phyloP scores from a whole-genome alignment of 2,113 vertebrate species.

The Phycodurus eques region DNA sequence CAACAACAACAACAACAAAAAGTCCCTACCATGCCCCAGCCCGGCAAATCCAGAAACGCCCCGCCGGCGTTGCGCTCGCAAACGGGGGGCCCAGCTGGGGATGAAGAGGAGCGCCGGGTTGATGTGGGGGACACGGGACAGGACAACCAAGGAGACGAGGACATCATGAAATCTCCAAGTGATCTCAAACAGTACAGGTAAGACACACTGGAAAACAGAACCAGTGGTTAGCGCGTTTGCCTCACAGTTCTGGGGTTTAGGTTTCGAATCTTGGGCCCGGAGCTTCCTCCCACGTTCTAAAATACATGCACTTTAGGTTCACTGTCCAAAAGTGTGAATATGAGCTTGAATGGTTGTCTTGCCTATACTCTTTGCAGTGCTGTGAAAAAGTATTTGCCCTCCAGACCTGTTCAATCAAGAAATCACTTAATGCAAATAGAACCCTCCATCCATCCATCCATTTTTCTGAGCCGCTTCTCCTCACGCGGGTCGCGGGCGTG shows the following conservation, averaged over 20 bases:
- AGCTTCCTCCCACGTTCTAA: not conserved
- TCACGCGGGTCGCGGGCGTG: too few species aligned
- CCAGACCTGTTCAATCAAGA: too few species aligned
- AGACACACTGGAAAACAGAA: not conserved
- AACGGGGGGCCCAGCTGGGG: constrained; percentile 18
- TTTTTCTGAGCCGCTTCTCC: too few species aligned
- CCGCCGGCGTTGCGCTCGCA: constrained; percentile 22
- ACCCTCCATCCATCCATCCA: too few species aligned
- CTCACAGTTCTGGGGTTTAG: not conserved
- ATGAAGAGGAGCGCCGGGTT: constrained; percentile 15
- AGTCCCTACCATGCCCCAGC: constrained; percentile 64
- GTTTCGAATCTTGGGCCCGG: not conserved
- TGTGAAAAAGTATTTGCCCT: not conserved
- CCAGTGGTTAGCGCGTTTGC: too few species aligned
- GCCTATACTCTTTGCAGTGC: not conserved
- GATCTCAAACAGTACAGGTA: constrained; percentile 95
- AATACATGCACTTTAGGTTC: not conserved
- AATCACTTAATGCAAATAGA: too few species aligned
- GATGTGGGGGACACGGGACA: constrained; percentile 18
- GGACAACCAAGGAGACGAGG: constrained; percentile 74
- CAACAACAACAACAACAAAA: constrained; percentile 1
- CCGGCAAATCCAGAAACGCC: constrained; percentile 57
- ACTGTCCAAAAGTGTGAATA: not conserved
- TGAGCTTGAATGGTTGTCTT: not conserved
- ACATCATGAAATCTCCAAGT: constrained; percentile 91